A percentile compares a stretch with the other conserved stretches of the same genome.
phyloP scores from a whole-genome alignment of 2,113 vertebrate genomes.

The Gobio gobio region DNA sequence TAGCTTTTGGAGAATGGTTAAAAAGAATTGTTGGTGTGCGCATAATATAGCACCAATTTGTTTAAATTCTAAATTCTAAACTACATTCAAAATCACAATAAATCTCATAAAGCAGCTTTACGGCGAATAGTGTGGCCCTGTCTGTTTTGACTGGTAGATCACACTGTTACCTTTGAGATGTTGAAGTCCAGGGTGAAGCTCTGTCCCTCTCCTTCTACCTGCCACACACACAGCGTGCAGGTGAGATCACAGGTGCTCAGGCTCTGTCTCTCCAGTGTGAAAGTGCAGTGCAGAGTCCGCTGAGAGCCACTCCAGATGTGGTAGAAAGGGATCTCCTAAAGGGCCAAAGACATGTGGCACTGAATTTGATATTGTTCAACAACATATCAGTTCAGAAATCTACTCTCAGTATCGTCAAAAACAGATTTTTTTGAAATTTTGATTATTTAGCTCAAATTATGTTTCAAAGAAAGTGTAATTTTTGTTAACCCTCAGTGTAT shows the following conservation, averaged over 20 bases:
- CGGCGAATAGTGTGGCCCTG: too few species aligned
- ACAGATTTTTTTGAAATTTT: background rate
- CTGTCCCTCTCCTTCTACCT: slow-evolving; percentile 97
- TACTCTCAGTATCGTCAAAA: background rate
- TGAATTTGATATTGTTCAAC: background rate
- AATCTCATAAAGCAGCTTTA: background rate
- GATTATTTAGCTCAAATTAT: too few species aligned
- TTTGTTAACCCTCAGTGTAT: too few species aligned
- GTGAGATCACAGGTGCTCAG: slow-evolving; percentile 92
- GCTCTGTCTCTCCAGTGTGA: slow-evolving; percentile 94
- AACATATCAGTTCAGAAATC: background rate
- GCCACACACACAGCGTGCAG: slow-evolving; percentile 98
- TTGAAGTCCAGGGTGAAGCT: slow-evolving; percentile 94
- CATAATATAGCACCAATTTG: background rate
- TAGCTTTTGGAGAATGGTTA: background rate
- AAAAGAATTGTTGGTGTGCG: background rate
- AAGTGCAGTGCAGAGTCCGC: slow-evolving; percentile 93
- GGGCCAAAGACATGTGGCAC: background rate
- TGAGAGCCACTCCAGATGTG: slow-evolving; percentile 97
- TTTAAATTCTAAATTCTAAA: background rate
- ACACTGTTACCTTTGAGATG: slow-evolving; percentile 88
- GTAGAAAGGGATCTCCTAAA: slow-evolving; percentile 96
- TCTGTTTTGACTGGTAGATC: background rate
- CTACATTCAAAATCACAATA: background rate
- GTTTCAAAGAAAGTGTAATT: too few species aligned